Percentiles rank a stretch among this genome's conserved stretches.
Evolutionary conservation across 2,888 invertebrate species (phyloP).

Genomic region (Cheilosia vulpina): DNA sequence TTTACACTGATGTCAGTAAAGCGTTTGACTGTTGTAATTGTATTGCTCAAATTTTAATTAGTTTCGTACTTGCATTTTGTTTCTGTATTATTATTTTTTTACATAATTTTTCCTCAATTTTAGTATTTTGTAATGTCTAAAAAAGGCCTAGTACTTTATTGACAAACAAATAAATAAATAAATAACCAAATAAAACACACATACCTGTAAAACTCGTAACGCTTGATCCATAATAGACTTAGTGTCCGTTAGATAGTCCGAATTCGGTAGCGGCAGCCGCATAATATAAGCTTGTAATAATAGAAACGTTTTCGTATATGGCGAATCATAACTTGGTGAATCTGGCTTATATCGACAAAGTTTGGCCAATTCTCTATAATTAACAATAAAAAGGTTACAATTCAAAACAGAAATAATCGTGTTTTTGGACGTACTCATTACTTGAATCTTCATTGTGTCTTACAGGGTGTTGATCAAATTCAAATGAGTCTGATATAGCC

Average conservation of each 20-base stretch:
- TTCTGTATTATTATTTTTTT: too few relatives aligned
- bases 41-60: too few relatives aligned
- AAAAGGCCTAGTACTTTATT: too few relatives aligned
- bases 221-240: constrained; percentile 99
- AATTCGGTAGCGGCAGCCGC: constrained; percentile 91
- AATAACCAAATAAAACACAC: too few relatives aligned
- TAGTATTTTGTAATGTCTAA: too few relatives aligned
- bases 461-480: constrained; percentile 97
- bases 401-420: background rate
- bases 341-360: constrained; percentile 90
- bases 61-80: too few relatives aligned
- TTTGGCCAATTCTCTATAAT: constrained; percentile 90
- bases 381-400: constrained; percentile 44
- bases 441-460: constrained; percentile 98
- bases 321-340: constrained; percentile 91
- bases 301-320: constrained; percentile 96
- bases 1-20: too few relatives aligned
- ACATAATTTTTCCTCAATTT: too few relatives aligned
- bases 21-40: too few relatives aligned
- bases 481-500: constrained; percentile 92
- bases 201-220: constrained; percentile 95
- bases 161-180: too few relatives aligned
- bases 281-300: constrained; percentile 97
- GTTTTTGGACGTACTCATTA: constrained; percentile 87
- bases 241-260: constrained; percentile 97